A percentile compares a stretch with the other conserved stretches of the same genome.
Conservation (phyloP, 2,888 invertebrate species). For the Clepsis dumicolana region DNA sequence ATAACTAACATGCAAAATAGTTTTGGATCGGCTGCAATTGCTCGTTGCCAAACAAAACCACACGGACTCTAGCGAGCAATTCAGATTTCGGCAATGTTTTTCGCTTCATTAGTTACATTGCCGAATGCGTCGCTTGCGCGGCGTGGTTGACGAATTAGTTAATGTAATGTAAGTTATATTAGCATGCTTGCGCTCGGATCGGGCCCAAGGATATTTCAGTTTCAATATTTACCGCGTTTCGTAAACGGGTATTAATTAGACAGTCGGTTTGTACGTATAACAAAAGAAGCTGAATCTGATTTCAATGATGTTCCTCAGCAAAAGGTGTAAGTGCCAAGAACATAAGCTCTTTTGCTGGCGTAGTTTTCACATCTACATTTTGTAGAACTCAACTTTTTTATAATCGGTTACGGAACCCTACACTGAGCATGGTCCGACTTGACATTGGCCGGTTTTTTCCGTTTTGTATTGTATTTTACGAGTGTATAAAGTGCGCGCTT, state of each 20-base stretch:
- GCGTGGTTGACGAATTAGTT: slow-evolving; percentile 20
- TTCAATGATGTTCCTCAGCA: neutral
- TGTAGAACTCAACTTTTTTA: too few relatives aligned
- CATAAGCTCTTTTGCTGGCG: too few relatives aligned
- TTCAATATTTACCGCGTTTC: slow-evolving; percentile 33
- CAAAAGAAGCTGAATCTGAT: neutral
- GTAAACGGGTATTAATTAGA: slow-evolving; percentile 7
- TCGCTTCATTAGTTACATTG: slow-evolving; percentile 1
- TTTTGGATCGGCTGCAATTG: neutral
- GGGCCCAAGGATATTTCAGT: slow-evolving; percentile 26
- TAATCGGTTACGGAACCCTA: too few relatives aligned
- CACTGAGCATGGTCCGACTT: too few relatives aligned
- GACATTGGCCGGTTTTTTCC: too few relatives aligned
- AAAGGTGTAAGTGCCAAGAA: too few relatives aligned
- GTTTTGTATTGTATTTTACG: too few relatives aligned
- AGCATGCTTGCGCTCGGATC: slow-evolving; percentile 13
- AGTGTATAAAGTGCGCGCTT: too few relatives aligned
- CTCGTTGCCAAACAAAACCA: neutral
- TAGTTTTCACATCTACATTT: too few relatives aligned
- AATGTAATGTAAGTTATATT: slow-evolving; percentile 7
- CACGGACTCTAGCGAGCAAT: neutral
- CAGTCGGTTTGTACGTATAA: slow-evolving; percentile 3
- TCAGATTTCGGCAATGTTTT: slow-evolving; percentile 6
- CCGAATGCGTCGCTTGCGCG: slow-evolving; percentile 24
- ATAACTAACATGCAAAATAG: neutral